Evolutionary conservation across 2,797 vertebrate genomes (phyloP).

Genomic region (Clarias fuscus): DNA sequence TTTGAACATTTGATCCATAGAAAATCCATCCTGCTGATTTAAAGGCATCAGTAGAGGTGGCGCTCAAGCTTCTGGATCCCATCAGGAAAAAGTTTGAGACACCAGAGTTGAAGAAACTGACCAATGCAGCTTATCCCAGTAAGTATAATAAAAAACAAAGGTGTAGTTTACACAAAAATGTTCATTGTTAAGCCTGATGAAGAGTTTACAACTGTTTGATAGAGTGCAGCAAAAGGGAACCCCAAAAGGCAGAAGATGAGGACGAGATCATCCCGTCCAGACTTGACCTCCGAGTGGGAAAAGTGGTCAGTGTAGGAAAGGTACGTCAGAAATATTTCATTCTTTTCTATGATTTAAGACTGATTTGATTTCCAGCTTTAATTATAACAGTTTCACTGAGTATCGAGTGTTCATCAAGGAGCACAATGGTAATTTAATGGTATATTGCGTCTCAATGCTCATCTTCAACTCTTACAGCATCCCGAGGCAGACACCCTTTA

Average conservation of each 20-base stretch:
- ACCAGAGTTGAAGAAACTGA: conserved; percentile 86
- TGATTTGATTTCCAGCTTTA: neutral
- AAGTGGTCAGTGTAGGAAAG: conserved; percentile 88
- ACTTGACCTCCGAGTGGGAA: conserved; percentile 92
- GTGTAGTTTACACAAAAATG: neutral
- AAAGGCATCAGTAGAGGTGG: conserved; percentile 90
- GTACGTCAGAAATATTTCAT: conserved; percentile 61
- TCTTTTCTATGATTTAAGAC: neutral
- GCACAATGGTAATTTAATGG: neutral
- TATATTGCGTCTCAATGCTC: neutral
- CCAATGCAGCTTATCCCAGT: conserved; percentile 88
- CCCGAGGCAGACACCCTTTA: conserved; percentile 92
- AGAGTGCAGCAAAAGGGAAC: conserved; percentile 78
- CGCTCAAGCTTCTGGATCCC: conserved; percentile 88
- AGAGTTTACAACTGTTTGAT: conserved; percentile 42
- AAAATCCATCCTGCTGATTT: conserved; percentile 91
- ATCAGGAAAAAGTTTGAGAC: conserved; percentile 92
- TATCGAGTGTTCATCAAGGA: neutral
- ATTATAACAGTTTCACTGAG: neutral
- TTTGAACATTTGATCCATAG: conserved; percentile 62
- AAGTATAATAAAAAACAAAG: conserved; percentile 57
- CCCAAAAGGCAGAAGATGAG: conserved; percentile 75
- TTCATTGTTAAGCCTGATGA: neutral
- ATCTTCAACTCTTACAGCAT: conserved; percentile 74
- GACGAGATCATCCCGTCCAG: conserved; percentile 85